Base-by-base conservation (phyloP, 1,140 invertebrate species). In the Andrena cerasifolii region DNA sequence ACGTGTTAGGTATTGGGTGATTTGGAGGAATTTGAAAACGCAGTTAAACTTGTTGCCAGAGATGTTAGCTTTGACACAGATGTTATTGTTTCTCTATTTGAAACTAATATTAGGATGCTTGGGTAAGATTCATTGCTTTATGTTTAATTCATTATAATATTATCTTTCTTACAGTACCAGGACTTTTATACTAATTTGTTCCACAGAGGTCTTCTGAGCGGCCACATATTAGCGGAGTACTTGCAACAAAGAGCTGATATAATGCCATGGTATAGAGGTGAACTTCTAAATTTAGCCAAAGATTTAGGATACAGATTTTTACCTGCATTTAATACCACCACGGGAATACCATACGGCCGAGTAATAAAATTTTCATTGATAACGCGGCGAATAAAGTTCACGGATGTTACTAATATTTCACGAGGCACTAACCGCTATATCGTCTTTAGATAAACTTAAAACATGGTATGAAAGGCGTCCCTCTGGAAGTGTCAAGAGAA, bases 311-410 rank as follows among this genome's bases (percentile, higher is more conserved):
- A 96, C 87, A 93, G 98, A 77, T 94, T 99, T 67, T 91, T 99
- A 78, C 98, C 98, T 56, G 98, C 99, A 14, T 99, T 99, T 91
- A 99, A 99, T 92, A 99, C 99, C 3, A 96, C 97, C 3, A 99
- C 98, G n/a, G 98, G 99, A 21, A 97, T 99, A 85, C 99, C 99
- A 26, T 97, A 98, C 93, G 97, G 98, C 10, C 95, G 97, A 89
- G 98, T 99, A 89, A 94, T 88, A 7, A 63, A 47, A 78, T 63
- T 66, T 66, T 51, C 16, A 33, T 83, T 54, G 7, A 71, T 80
- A 36, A 45, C 36, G 21, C 59, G 53, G 31, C 62, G 28, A 68
- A 51, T 58, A 43, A 59, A 51, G 8, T 49, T 33, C 28, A 28
- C 16, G 12, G 58, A 45, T 56, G 3, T 84, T 83, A 56, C 16